A percentile compares a stretch with the other conserved stretches of the same genome.
Evolutionary conservation across 2,888 invertebrate species (phyloP).

Genomic region (Vesta saturnalis): DNA sequence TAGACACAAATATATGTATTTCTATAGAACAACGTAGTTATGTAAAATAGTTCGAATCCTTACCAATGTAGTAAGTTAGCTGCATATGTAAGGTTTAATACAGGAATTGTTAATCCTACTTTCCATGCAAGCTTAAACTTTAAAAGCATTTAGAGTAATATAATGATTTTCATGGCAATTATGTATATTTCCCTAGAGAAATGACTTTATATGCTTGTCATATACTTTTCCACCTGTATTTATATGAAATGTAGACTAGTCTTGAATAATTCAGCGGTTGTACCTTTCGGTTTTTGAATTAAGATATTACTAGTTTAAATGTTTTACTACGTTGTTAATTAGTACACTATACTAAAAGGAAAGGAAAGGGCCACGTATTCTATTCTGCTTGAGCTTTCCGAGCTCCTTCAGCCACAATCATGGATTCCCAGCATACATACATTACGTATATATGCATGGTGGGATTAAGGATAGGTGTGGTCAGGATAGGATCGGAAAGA

Average conservation of each 20-base stretch:
- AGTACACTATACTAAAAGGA: no score
- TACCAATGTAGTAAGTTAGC: not conserved
- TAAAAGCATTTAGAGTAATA: slow-evolving; percentile 1
- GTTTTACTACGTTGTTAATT: no score
- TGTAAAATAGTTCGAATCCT: not conserved
- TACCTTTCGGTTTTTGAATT: not conserved
- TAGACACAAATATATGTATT: no score
- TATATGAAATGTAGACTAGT: not conserved
- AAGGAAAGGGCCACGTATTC: no score
- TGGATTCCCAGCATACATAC: no score
- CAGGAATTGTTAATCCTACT: not conserved
- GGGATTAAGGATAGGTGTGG: no score
- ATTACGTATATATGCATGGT: no score
- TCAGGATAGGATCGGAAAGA: no score
- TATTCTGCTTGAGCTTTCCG: no score
- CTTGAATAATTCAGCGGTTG: slow-evolving; percentile 1
- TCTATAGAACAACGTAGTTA: no score
- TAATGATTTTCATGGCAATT: slow-evolving; percentile 10
- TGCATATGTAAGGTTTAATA: not conserved
- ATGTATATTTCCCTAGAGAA: slow-evolving; percentile 10
- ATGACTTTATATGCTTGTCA: not conserved
- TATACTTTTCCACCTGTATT: not conserved
- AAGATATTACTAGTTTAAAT: no score
- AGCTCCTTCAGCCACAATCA: no score
- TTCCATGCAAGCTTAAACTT: not conserved